Percentiles rank a stretch among this genome's conserved stretches.
Evolutionary conservation across 2,797 vertebrate species (phyloP).

Genomic region (Paguma larvata): DNA sequence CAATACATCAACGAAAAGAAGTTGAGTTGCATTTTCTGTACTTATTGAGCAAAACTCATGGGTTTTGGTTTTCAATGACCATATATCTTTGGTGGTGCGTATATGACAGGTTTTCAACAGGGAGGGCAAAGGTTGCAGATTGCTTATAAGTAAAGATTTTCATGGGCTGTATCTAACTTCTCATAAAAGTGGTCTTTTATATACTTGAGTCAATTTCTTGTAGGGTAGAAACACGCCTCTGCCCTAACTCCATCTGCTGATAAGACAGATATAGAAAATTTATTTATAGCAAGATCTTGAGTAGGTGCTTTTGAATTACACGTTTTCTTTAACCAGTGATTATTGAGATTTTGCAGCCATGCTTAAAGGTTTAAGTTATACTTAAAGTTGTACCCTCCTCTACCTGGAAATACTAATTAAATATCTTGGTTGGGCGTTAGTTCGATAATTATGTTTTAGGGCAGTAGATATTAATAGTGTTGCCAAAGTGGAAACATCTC

Average conservation of each 20-base stretch:
- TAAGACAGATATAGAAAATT: neutral
- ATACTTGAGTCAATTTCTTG: neutral
- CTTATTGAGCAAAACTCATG: neutral
- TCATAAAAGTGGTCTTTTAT: constrained; percentile 21
- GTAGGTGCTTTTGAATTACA: constrained; percentile 18
- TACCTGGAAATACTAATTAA: constrained; percentile 61
- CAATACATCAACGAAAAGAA: constrained; percentile 66
- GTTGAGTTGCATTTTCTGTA: constrained; percentile 43
- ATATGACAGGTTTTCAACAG: neutral
- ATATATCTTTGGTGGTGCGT: neutral
- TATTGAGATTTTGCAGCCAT: neutral
- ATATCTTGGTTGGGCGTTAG: constrained; percentile 45
- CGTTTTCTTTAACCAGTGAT: constrained; percentile 4
- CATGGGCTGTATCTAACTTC: neutral
- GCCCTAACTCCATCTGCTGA: neutral
- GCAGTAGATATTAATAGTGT: constrained; percentile 72
- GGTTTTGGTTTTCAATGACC: neutral
- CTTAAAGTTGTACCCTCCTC: constrained; percentile 18
- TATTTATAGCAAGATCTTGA: constrained; percentile 33
- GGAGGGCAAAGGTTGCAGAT: neutral
- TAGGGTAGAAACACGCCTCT: neutral
- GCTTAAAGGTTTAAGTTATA: constrained; percentile 52
- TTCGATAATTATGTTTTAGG: constrained; percentile 73
- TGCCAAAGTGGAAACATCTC: constrained; percentile 68
- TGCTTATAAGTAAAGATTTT: constrained; percentile 51